A percentile compares a stretch with the other conserved stretches of the same genome.
Evolutionary conservation across 2,113 vertebrate genomes (phyloP).

Genomic region (Strigops habroptila): DNA sequence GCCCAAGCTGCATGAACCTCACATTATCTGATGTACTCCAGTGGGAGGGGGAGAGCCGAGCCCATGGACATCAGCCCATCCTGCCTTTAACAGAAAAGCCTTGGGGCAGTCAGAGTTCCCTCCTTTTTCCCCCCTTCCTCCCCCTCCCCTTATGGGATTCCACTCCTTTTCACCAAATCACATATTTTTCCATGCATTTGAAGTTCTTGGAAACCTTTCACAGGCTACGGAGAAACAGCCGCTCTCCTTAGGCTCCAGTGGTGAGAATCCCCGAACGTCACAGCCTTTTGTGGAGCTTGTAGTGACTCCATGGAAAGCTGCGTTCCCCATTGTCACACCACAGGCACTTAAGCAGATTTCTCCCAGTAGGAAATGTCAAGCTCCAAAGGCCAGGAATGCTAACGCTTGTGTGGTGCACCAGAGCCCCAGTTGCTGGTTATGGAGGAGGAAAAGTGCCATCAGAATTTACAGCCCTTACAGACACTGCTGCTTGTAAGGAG

Average conservation of each 20-base stretch:
- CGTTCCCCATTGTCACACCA: background rate
- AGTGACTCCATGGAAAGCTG: background rate
- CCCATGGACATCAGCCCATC: background rate
- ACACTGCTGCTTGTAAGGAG: background rate
- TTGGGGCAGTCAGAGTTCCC: background rate
- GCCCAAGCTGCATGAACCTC: background rate
- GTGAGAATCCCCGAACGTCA: background rate
- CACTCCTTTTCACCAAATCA: background rate
- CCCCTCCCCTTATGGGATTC: background rate
- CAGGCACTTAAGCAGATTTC: background rate
- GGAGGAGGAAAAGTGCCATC: background rate
- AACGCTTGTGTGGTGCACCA: background rate
- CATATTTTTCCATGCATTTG: background rate
- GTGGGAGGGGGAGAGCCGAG: background rate
- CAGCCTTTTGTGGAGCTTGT: background rate
- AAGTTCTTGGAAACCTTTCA: background rate
- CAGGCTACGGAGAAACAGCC: background rate
- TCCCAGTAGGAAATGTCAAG: background rate
- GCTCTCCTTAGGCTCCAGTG: background rate
- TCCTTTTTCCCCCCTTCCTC: background rate
- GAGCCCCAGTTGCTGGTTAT: background rate
- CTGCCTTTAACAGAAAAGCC: background rate
- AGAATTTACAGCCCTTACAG: background rate
- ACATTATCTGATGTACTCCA: background rate
- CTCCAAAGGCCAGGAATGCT: background rate